phyloP scores from a whole-genome alignment of 2,113 vertebrate genomes.

The Larimichthys crocea region DNA sequence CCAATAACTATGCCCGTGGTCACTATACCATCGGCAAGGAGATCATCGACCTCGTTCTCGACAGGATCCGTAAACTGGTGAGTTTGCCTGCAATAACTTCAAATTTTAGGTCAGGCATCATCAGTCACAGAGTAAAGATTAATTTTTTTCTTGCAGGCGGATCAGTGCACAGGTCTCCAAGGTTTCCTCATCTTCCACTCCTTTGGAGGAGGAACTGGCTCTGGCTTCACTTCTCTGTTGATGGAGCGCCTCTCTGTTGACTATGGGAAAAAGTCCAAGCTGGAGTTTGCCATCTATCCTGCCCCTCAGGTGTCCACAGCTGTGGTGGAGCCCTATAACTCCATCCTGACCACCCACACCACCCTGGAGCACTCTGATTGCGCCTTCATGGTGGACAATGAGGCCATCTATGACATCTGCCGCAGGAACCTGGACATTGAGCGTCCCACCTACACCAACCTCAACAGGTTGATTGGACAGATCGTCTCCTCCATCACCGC shows the following conservation, averaged over 20 bases:
- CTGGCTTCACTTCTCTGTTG: constrained; percentile 84
- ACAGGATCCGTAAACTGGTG: constrained; percentile 78
- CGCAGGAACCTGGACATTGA: too few relatives aligned
- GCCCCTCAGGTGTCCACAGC: constrained; percentile 83
- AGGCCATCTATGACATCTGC: too few relatives aligned
- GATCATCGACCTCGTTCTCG: constrained; percentile 78
- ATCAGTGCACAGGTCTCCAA: constrained; percentile 85
- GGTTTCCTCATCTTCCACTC: constrained; percentile 82
- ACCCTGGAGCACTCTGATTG: constrained; percentile 62
- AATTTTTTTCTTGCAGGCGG: constrained; percentile 64
- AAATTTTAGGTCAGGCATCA: background rate
- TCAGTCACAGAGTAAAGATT: background rate
- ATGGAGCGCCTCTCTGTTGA: constrained; percentile 82
- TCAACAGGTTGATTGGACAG: too few relatives aligned
- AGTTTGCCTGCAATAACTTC: background rate
- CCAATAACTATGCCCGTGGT: constrained; percentile 88
- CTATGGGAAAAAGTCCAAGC: too few relatives aligned
- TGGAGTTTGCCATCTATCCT: too few relatives aligned
- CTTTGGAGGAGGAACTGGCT: constrained; percentile 62
- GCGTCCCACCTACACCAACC: too few relatives aligned
- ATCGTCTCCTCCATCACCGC: too few relatives aligned
- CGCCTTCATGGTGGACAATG: too few relatives aligned
- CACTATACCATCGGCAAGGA: constrained; percentile 81
- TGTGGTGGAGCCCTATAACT: constrained; percentile 90
- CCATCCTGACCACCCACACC: constrained; percentile 84